Conservation (phyloP, 2,888 invertebrate species). For the Microctonus aethiopoides region DNA sequence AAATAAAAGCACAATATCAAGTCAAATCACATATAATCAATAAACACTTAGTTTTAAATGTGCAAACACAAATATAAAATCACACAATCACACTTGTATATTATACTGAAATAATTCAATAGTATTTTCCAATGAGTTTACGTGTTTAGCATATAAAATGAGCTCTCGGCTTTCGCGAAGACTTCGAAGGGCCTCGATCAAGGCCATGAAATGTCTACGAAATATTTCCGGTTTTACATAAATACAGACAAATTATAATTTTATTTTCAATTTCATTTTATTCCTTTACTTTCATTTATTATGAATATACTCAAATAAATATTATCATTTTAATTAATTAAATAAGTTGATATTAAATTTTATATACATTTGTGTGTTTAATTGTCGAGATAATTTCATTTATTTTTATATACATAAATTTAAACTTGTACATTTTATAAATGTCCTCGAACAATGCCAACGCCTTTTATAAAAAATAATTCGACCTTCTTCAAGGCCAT, state of each 20-base stretch:
- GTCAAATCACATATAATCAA: slow-evolving; percentile 9
- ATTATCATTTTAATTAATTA: no score
- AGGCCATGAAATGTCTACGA: slow-evolving; percentile 3
- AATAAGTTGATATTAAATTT: no score
- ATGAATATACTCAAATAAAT: no score
- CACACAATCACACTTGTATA: no score
- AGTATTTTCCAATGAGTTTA: neutral
- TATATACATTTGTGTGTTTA: no score
- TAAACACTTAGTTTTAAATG: slow-evolving; percentile 1
- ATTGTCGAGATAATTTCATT: no score
- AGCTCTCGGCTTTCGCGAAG: slow-evolving; percentile 12
- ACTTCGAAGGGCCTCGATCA: slow-evolving; percentile 10
- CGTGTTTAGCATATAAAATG: slow-evolving; percentile 10
- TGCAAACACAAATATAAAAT: no score
- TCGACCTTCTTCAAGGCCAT: slow-evolving; percentile 23
- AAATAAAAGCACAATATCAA: slow-evolving; percentile 2
- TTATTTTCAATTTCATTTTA: neutral
- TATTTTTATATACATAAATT: neutral
- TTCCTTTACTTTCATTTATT: neutral
- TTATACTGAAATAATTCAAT: neutral
- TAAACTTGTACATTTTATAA: neutral
- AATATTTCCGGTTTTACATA: slow-evolving; percentile 11
- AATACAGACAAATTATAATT: neutral
- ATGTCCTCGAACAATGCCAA: slow-evolving; percentile 22
- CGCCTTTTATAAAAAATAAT: slow-evolving; percentile 5